Evolutionary conservation across 64 coral and sea anemone genomes (phyloP).

Genomic region (Stichodactyla mertensii): DNA sequence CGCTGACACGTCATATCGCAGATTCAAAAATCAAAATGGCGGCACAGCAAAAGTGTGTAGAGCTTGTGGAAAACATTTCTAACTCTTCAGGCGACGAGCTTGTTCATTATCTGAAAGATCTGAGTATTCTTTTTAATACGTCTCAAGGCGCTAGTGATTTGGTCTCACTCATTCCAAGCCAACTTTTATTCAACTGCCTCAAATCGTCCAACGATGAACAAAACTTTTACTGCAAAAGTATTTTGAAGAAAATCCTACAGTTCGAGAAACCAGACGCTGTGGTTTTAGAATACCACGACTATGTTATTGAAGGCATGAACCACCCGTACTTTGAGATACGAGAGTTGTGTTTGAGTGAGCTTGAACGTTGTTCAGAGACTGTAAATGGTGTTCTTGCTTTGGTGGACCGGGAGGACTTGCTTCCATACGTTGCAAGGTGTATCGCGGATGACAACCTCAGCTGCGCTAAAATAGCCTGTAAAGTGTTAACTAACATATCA

Average conservation of each 20-base stretch:
- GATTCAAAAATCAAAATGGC: constrained; percentile 69
- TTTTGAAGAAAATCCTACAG: constrained; percentile 79
- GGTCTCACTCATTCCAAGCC: constrained; percentile 35
- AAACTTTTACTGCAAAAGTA: constrained; percentile 62
- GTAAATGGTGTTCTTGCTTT: constrained; percentile 77
- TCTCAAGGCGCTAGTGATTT: constrained; percentile 50
- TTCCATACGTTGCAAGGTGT: constrained; percentile 66
- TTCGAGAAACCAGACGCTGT: constrained; percentile 70
- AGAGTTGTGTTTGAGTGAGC: constrained; percentile 71
- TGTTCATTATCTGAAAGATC: constrained; percentile 44
- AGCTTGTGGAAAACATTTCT: constrained; percentile 71
- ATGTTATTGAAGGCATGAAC: constrained; percentile 83
- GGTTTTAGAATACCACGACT: constrained; percentile 66
- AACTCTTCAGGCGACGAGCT: constrained; percentile 56
- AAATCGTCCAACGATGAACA: constrained; percentile 71
- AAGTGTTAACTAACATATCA: constrained; percentile 61
- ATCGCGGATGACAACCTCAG: constrained; percentile 53
- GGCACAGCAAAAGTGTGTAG: constrained; percentile 46
- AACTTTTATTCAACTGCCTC: constrained; percentile 68
- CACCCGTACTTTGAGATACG: constrained; percentile 80
- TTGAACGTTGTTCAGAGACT: constrained; percentile 70
- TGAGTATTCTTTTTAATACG: constrained; percentile 64
- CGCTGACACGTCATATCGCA: constrained; percentile 23
- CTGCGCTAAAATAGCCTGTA: constrained; percentile 67
- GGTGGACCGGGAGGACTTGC: constrained; percentile 66